Evolutionary conservation across 2,888 invertebrate species (phyloP).

Genomic region (Elmis aenea): DNA sequence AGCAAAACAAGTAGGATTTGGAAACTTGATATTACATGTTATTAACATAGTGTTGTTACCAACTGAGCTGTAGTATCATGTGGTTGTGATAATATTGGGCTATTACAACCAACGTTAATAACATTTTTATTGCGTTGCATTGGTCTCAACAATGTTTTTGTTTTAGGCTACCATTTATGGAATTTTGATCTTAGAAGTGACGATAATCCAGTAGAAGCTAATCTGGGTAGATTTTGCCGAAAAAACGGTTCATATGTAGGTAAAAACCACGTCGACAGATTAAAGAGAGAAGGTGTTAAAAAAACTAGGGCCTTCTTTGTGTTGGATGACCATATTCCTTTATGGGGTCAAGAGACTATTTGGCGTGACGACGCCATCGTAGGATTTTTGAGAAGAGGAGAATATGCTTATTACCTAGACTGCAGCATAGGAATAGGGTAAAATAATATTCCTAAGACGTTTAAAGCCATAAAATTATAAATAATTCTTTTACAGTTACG

Average conservation of each 20-base stretch:
- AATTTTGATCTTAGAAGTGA: constrained; percentile 75
- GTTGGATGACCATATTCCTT: constrained; percentile 62
- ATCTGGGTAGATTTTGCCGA: constrained; percentile 73
- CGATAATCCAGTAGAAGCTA: constrained; percentile 84
- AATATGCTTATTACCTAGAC: constrained; percentile 63
- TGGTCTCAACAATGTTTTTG: constrained; percentile 19
- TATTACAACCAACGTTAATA: no score
- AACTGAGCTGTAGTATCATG: no score
- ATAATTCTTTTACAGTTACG: constrained; percentile 46
- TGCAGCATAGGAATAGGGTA: constrained; percentile 60
- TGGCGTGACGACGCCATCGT: constrained; percentile 71
- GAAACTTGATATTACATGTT: no score
- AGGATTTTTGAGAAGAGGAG: constrained; percentile 76
- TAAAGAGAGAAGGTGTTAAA: constrained; percentile 60
- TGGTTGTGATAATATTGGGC: no score
- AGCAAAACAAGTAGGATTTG: no score
- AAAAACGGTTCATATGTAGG: constrained; percentile 75
- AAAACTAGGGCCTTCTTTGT: constrained; percentile 73
- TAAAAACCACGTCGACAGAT: constrained; percentile 62
- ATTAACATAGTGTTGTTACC: no score
- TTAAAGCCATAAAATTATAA: background rate
- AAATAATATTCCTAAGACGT: constrained; percentile 20
- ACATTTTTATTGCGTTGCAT: background rate
- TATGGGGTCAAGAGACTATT: constrained; percentile 83
- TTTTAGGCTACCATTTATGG: constrained; percentile 77